Evolutionary conservation across 2,113 vertebrate genomes (phyloP), one percentile per base, ranked within the genome.

Genomic region (Anguilla japonica): DNA sequence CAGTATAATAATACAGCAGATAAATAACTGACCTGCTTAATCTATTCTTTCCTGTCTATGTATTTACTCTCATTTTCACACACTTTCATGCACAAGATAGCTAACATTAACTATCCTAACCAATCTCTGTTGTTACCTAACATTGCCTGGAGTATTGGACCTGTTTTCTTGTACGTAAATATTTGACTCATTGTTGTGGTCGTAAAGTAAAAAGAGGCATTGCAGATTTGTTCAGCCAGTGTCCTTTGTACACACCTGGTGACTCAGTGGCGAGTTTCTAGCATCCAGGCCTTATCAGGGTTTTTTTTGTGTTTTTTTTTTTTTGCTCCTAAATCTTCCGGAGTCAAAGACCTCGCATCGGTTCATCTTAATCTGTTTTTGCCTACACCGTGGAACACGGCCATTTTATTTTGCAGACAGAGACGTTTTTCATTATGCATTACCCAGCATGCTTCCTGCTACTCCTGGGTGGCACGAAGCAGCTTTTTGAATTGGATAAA

Each of bases 301-400:
- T 34, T 34, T 34, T 34, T 34, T 34, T 34, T 34, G 0, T 34
- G 94, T 93, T 91, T 91, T 93, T 91, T 92, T 93, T 88, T 92
- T 90, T 91, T 93, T 67, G 79, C 63, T 87, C 81, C 60, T 34
- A 20, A 88, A 90, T 82, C 41, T 18, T 91, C 86, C 91, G 92
- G 93, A 94, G 95, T 95, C 93, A 92, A 93, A 93, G 93, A 95
- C 93, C 94, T 95, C 93, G 93, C 94, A 95, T 95, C 94, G 94
- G 93, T 95, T 94, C 91, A 92, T 95, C 93, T 95, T 95, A 94
- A 95, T 95, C 94, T 95, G 93, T 94, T 95, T 95, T 93, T 93
- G 93, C 93, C 93, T 94, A 94, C 94, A 94, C 93, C 94, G 92
- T 84, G 93, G 93, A 95, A 96, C 95, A 96, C 95, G 94, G 93